Conservation (phyloP, 2,113 vertebrate genomes). For the Cottus gobio region DNA sequence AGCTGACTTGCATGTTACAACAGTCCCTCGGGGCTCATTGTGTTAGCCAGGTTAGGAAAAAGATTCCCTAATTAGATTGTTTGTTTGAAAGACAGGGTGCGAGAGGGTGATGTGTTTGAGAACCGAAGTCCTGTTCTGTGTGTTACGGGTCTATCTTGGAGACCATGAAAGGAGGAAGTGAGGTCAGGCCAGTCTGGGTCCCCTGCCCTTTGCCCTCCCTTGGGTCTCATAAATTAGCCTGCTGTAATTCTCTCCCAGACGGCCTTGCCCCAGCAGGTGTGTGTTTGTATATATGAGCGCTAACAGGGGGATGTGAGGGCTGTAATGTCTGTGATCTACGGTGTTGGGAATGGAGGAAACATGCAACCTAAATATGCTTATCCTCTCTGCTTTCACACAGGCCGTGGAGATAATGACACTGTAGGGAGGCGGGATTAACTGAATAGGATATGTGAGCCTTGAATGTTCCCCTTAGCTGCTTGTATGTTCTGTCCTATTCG, state of each 20-base stretch:
- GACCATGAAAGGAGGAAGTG: constrained; percentile 77
- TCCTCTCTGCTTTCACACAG: constrained; percentile 67
- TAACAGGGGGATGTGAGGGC: constrained; percentile 76
- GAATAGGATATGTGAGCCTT: constrained; percentile 52
- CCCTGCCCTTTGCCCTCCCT: constrained; percentile 78
- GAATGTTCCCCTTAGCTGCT: constrained; percentile 26
- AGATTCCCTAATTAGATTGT: constrained; percentile 19
- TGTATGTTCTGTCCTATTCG: constrained; percentile 35
- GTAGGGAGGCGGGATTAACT: constrained; percentile 33
- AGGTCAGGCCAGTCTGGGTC: constrained; percentile 80
- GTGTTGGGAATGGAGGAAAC: constrained; percentile 84
- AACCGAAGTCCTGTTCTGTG: constrained; percentile 40
- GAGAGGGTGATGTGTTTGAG: constrained; percentile 33
- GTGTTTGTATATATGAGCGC: constrained; percentile 83
- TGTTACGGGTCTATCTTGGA: constrained; percentile 52
- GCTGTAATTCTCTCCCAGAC: constrained; percentile 81
- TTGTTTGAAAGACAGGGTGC: constrained; percentile 41
- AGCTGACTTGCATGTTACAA: not conserved
- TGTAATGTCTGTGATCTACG: constrained; percentile 82
- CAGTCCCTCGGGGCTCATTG: constrained; percentile 37
- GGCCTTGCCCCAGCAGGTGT: constrained; percentile 84
- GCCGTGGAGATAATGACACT: constrained; percentile 68
- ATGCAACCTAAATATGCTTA: constrained; percentile 83
- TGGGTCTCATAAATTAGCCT: constrained; percentile 83
- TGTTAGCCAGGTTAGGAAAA: constrained; percentile 40